phyloP scores from a whole-genome alignment of 2,888 invertebrate genomes.

The Aelia acuminata region DNA sequence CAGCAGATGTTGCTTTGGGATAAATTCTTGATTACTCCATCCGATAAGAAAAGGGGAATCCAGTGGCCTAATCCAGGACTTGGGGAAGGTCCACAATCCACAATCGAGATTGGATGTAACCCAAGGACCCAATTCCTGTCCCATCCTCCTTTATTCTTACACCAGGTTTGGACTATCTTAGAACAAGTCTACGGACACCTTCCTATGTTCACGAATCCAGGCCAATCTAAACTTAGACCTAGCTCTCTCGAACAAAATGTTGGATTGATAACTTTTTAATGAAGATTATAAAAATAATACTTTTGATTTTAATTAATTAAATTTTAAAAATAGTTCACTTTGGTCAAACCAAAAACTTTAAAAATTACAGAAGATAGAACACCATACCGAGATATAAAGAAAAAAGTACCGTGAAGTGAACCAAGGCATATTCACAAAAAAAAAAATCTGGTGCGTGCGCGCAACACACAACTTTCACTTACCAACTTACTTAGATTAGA shows the following conservation, averaged over 20 bases:
- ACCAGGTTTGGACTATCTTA: neutral
- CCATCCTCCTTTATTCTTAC: neutral
- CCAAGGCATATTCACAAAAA: too few species aligned
- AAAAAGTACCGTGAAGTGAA: too few species aligned
- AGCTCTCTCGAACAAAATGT: neutral
- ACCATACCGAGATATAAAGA: too few species aligned
- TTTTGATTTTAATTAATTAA: too few species aligned
- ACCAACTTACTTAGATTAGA: too few species aligned
- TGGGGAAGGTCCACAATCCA: slow-evolving; percentile 19
- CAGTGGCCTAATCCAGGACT: neutral
- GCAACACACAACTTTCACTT: too few species aligned
- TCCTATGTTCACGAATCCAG: neutral
- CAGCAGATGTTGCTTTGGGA: neutral
- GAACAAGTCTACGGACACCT: neutral
- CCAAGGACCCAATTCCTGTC: slow-evolving; percentile 5
- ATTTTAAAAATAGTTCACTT: too few species aligned
- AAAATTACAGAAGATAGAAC: too few species aligned
- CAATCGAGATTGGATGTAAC: slow-evolving; percentile 19
- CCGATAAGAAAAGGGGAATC: slow-evolving; percentile 1
- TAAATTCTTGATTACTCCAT: neutral
- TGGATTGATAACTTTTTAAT: too few species aligned
- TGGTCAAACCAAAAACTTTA: too few species aligned
- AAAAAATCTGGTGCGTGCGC: too few species aligned
- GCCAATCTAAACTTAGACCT: neutral
- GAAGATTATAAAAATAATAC: too few species aligned